Evolutionary conservation across 2,888 invertebrate species (phyloP).

Genomic region (Sesamia inferens): DNA sequence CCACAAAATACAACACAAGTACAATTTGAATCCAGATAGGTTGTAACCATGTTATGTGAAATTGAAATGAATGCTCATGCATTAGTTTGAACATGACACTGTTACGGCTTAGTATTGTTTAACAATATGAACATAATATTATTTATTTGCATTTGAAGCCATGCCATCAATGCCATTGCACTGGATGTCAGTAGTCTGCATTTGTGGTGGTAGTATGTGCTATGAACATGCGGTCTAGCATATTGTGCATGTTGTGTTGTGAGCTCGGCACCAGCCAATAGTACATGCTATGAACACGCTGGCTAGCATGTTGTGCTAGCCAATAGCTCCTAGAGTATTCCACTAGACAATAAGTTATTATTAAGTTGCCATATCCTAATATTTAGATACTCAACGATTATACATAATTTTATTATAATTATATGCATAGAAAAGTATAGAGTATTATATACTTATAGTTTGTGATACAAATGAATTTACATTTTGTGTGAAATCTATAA

Average conservation of each 20-base stretch:
- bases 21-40: conserved; percentile 4
- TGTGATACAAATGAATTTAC: conserved; percentile 89
- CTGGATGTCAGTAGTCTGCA: conserved; percentile 38
- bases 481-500: conserved; percentile 84
- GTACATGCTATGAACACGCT: not conserved
- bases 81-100: not conserved
- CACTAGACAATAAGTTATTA: conserved; percentile 89
- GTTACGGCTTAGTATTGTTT: conserved; percentile 20
- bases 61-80: not conserved
- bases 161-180: conserved; percentile 41
- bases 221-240: not conserved
- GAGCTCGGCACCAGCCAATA: conserved; percentile 50
- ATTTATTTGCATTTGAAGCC: conserved; percentile 24
- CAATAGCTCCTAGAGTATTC: conserved; percentile 79
- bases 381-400: conserved; percentile 88
- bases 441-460: conserved; percentile 87
- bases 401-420: conserved; percentile 76
- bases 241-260: conserved; percentile 24
- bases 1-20: conserved; percentile 28
- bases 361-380: conserved; percentile 90
- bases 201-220: conserved; percentile 15
- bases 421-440: conserved; percentile 84
- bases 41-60: conserved; percentile 5
- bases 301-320: conserved; percentile 15
- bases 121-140: conserved; percentile 36